Base-by-base conservation (phyloP, 2,888 invertebrate genomes). In the Epinotia bilunana region DNA sequence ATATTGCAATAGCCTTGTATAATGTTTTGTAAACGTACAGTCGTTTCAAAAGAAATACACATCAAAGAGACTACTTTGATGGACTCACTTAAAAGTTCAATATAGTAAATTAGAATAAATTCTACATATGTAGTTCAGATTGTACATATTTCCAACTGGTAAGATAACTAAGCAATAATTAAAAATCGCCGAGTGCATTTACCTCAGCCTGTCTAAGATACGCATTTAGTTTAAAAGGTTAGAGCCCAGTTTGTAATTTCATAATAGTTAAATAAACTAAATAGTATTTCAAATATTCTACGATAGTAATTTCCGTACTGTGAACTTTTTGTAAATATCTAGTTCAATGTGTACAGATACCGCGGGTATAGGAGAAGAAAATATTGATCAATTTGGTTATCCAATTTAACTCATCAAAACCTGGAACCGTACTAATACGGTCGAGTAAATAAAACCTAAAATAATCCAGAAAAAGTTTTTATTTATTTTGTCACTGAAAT, bases 1-100 rank as follows among this genome's bases (percentile, higher is more conserved):
- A 71, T 71, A 71, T 64, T 71, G 64, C 70, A 70, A 65, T 74
- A 71, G 39, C 58, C 70, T 55, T 60, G 62, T 43, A 55, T 63
- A 55, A 65, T 39, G 39, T 57, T 57, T 46, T 55, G 62, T 57
- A 55, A 43, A 49, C 33, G 11, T 57, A 55, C 43, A 20, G 46
- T 61, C 39, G 39, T 39, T 39, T 39, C 33, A 33, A 60, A 49
- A 33, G 12, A 63, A 69, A 20, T 20, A 43, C 57, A 43, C 18
- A 60, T 18, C 11, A 28, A 23, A 12, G 0, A 7, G 6, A 33
- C 16, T 18, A 33, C 33, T 33, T 55, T 18, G 18, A 55, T 67
- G 55, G 12, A 13, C 55, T 55, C 55, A 55, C 23, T 49, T 2
- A 28, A 64, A 64, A 18, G 53, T 65, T 65, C 28, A 65, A 28